These are phyloP conservation scores for Helicoverpa zea DNA, from an alignment of 1,140 invertebrate species.

Conservation along the genomic window DNA sequence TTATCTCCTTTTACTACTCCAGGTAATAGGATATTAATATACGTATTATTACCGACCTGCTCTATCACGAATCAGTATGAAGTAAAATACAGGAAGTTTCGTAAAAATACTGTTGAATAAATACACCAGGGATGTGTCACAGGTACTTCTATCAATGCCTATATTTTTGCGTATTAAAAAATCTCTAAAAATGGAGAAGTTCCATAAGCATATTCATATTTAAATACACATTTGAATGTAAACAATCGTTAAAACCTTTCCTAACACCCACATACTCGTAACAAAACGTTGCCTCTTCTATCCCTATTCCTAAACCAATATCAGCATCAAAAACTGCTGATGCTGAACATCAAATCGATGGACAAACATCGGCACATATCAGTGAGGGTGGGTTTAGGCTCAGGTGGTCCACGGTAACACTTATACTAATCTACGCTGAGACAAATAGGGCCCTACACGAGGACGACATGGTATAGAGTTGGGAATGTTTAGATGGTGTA, in stretches of 20 bases:
- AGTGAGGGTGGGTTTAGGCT: conserved; percentile 48
- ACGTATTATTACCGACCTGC: no score
- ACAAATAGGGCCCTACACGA: conserved; percentile 71
- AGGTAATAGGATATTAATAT: no score
- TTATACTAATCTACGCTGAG: conserved; percentile 75
- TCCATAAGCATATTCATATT: no score
- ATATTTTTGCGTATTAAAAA: no score
- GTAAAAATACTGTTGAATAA: no score
- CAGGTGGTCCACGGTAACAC: conserved; percentile 71
- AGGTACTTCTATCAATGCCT: no score
- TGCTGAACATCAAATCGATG: neutral
- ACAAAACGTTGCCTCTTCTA: neutral
- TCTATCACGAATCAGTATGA: no score
- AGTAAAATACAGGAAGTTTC: no score
- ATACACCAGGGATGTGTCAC: no score
- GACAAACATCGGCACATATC: conserved; percentile 19
- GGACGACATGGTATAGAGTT: conserved; percentile 57
- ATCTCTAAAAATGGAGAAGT: no score
- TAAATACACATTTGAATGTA: neutral
- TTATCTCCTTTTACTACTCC: neutral
- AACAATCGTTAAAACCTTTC: conserved; percentile 2
- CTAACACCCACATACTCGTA: neutral
- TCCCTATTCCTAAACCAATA: neutral
- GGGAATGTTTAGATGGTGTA: neutral
- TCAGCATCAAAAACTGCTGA: conserved; percentile 39